Evolutionary conservation across 2,888 invertebrate genomes (phyloP).

Genomic region (Amphipoea oculea): DNA sequence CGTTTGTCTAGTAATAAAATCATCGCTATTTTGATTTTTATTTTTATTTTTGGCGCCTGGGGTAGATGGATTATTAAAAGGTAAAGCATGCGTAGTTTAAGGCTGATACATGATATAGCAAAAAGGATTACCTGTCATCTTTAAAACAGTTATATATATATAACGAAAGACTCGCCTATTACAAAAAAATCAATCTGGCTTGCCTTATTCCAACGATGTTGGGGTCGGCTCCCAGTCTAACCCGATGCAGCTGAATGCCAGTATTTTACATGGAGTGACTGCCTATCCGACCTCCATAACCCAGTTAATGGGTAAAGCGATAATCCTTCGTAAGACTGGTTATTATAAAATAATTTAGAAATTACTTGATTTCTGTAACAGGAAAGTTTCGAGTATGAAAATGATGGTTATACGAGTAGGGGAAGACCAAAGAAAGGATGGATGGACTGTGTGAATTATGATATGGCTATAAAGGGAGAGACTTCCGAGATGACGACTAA

Average conservation of each 20-base stretch:
- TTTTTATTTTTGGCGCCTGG: constrained; percentile 9
- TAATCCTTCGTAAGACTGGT: too few species aligned
- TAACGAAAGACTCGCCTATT: background rate
- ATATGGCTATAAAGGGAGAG: too few species aligned
- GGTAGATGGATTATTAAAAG: background rate
- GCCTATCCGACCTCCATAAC: background rate
- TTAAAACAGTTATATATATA: too few species aligned
- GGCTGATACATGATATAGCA: background rate
- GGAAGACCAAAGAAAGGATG: too few species aligned
- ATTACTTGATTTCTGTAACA: too few species aligned
- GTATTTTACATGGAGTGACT: background rate
- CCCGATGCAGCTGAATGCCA: background rate
- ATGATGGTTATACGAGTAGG: too few species aligned
- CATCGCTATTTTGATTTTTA: constrained; percentile 30
- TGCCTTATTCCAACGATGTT: background rate
- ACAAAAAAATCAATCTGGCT: background rate
- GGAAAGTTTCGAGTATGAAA: too few species aligned
- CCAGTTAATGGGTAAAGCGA: too few species aligned
- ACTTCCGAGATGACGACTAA: too few species aligned
- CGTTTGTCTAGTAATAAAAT: constrained; percentile 56
- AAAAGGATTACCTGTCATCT: background rate
- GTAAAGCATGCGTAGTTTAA: background rate
- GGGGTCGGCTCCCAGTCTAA: background rate
- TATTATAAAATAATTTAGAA: background rate
- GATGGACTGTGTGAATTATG: too few species aligned